Evolutionary conservation across 2,797 vertebrate genomes (phyloP), one percentile per base, ranked within the genome.

Genomic region (Poecilia velifera): DNA sequence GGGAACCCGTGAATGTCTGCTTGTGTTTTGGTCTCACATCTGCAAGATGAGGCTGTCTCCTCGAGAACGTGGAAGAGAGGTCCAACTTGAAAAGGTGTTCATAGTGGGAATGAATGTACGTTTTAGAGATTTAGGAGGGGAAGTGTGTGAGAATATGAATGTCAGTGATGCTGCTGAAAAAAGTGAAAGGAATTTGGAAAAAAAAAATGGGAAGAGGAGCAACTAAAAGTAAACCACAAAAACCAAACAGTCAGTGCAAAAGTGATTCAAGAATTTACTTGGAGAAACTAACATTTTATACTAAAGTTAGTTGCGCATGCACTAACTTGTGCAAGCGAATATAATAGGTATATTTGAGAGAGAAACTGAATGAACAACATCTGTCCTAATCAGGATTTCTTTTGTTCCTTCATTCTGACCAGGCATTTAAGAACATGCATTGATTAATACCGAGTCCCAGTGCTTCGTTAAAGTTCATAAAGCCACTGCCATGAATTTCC

Each of bases 1-100:
- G 84, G 84, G 82, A 79, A 12, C 76, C 78, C 47, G 31, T 85
- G 73, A 55, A 28, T 75, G 82, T 68, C 55, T 51, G 36, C 41
- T 6, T 6, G 55, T 75, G 66, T 10, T 46, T 51, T 66, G 43
- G 75, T 73, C 31, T 43, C 5, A 25, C 39, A 14, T 13, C 8
- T 34, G 14, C 14, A 18, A 62, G 34, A 62, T 41, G 41, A 39
- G 18, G 8, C 8, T 39, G 34, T 39, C 62, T 66, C 34, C 20
- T 2, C 4, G 34, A 22, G 20, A 9, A 66, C 9, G 16, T 36
- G 18, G 6, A 39, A 10, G 62, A 66, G 36, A 22, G 36, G 34
- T 68, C 9, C 36, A 41, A 41, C 64, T 22, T 68, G 31, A 41
- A 68, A 68, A 68, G 39, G 9, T 41, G 36, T 2, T 68, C 9